Evolutionary conservation across 2,113 vertebrate species (phyloP), one percentile per base, ranked within the genome.

Genomic region (Prionailurus viverrinus): DNA sequence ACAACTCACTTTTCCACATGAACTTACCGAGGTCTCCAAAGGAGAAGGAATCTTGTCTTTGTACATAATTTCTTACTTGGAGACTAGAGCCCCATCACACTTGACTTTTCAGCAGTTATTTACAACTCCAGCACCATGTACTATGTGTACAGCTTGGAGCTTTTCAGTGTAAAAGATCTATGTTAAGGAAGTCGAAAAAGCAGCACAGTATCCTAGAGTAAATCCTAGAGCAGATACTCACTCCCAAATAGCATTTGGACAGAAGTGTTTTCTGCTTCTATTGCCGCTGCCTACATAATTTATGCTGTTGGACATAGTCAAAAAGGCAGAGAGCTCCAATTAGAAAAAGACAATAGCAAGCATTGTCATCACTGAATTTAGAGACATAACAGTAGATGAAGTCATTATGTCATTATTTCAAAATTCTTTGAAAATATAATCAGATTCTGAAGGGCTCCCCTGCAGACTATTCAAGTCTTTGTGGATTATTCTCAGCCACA

Each of bases 71-170:
- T 94, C 9, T 69, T 92, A 58, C 61, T 91, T 68, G 68, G 29
- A 27, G 33, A 14, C 21, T 96, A 1, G 29, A 79, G 6, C 65
- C 51, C 89, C 1, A 41, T 85, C 31, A 86, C 31, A 41, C 27
- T 85, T 74, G 58, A 92, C 73, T 81, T 81, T 89, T 94, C 27
- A 74, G 33, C 31, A 68, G 41, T 93, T 86, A 94, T 96, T 87
- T 96, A 80, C 39, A 81, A 68, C 39, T 61, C 45, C 0, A 61
- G 19, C 1, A 13, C 36, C 92, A 63, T 78, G 14, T 58, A 63
- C 15, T 89, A 1, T 36, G 3, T 69, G 27, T 91, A 88, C 41
- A 83, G n/a, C 91, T 73, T 51, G 31, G 27, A 87, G 18, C n/a
- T 93, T 91, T 95, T 45, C 79, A 69, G 23, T 58, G 11, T 61